phyloP scores from a whole-genome alignment of 2,888 invertebrate genomes.

The Smittia aterrima region DNA sequence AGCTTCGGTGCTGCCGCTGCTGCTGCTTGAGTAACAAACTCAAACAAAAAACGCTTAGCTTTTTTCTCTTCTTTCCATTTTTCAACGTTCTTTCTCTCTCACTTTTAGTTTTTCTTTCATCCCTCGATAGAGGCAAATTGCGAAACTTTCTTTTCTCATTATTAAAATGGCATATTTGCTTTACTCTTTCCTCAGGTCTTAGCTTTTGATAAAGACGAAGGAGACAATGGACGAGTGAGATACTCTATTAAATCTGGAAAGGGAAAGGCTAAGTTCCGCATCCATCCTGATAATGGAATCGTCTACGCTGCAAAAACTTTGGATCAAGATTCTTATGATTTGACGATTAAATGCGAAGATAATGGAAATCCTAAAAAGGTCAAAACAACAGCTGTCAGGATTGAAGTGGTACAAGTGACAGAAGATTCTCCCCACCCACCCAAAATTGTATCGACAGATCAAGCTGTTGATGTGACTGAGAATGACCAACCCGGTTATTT shows the following conservation, averaged over 20 bases:
- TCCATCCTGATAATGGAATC: slow-evolving; percentile 78
- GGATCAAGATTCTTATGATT: slow-evolving; percentile 58
- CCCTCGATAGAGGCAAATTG: not conserved
- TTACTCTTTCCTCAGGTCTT: slow-evolving; percentile 60
- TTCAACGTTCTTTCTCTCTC: not conserved
- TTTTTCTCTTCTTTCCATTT: slow-evolving; percentile 1
- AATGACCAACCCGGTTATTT: slow-evolving; percentile 84
- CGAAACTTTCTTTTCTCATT: slow-evolving; percentile 19
- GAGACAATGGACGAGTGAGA: slow-evolving; percentile 76
- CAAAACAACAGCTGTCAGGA: slow-evolving; percentile 71
- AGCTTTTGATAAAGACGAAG: slow-evolving; percentile 79
- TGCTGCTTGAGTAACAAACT: slow-evolving; percentile 1
- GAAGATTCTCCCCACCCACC: slow-evolving; percentile 63
- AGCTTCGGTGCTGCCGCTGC: not conserved
- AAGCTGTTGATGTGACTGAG: slow-evolving; percentile 74
- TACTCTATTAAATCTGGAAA: slow-evolving; percentile 79
- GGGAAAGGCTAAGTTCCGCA: slow-evolving; percentile 76
- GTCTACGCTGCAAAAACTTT: slow-evolving; percentile 74
- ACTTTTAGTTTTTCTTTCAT: not conserved
- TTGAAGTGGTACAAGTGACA: slow-evolving; percentile 63
- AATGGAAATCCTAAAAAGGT: slow-evolving; percentile 71
- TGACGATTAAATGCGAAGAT: slow-evolving; percentile 66
- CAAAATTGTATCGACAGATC: slow-evolving; percentile 61
- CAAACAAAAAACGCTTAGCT: slow-evolving; percentile 31
- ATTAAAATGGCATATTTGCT: slow-evolving; percentile 39